Base-by-base conservation (phyloP, 1,140 invertebrate genomes). In the Maniola jurtina region DNA sequence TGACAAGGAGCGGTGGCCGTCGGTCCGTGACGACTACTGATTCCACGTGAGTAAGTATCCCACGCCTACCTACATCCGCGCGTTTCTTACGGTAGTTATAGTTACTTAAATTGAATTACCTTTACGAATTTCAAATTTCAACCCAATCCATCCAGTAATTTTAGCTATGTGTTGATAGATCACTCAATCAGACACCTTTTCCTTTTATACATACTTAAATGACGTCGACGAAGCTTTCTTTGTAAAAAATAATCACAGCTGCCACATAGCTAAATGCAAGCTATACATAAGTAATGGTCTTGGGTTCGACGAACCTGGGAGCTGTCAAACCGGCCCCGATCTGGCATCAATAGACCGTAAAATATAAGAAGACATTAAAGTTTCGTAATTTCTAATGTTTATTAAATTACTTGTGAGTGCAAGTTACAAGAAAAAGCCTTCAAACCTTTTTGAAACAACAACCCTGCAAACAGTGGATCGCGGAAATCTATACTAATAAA, bases 301-400 rank as follows among this genome's bases (percentile, higher is more conserved):
- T n/a, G 52, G 59, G 76, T 70, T 76, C 66, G 73, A 70, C 61
- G 69, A 75, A 62, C 76, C 60, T 47, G 57, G 48, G 68, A 74
- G 72, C 78, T 76, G 80, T 77, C 70, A 48, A 70, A 71, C 72
- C 72, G 64, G 72, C 72, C 68, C 40, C 73, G 75, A 78, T 78
- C 73, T 75, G 69, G 71, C 66, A 73, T 75, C 74, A 76, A 75
- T 79, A 64, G 73, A 79, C 72, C 66, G 74, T 82, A 79, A 82
- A 80, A 73, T 72, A 75, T 68, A 70, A 68, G 66, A 76, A 72
- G 58, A 66, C 45, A 68, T 38, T n/a, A 45, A 64, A 71, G 66
- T 79, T 80, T 82, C 80, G 71, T 76, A 76, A 78, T 59, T 63
- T 55, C 71, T 77, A 75, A 75, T 75, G 68, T 60, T 67, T 71